Percentiles rank a stretch among this genome's conserved stretches.
phyloP scores from a whole-genome alignment of 2,888 invertebrate species.

The Monochamus alternatus region DNA sequence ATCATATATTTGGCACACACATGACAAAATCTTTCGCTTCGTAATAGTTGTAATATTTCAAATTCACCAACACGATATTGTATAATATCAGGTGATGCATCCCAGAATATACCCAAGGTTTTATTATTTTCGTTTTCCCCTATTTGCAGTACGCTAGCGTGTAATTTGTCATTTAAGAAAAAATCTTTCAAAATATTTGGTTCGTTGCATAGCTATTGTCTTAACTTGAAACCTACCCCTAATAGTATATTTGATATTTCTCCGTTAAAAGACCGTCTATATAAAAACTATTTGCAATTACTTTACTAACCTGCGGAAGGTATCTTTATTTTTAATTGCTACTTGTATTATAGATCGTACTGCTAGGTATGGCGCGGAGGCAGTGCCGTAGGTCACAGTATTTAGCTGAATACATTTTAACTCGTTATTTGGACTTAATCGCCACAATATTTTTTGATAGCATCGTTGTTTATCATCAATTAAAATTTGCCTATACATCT shows the following conservation, averaged over 20 bases:
- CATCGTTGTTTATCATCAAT: conserved; percentile 21
- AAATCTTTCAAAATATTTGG: neutral
- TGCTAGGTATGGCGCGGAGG: neutral
- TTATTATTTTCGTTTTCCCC: conserved; percentile 14
- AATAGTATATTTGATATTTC: neutral
- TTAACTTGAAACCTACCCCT: neutral
- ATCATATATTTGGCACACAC: conserved; percentile 40
- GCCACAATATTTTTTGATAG: conserved; percentile 4
- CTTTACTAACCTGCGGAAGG: neutral
- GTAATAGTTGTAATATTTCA: conserved; percentile 28
- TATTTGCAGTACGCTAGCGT: neutral
- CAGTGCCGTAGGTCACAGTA: conserved; percentile 1
- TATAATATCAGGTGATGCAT: conserved; percentile 23
- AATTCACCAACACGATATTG: conserved; percentile 23
- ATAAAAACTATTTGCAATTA: neutral
- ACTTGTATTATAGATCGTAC: neutral
- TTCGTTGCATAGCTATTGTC: neutral
- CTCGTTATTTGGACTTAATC: neutral
- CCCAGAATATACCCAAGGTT: conserved; percentile 32
- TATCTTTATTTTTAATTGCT: neutral
- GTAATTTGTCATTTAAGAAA: neutral
- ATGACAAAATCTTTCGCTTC: conserved; percentile 35
- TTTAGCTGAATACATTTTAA: neutral
- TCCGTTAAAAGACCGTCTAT: conserved; percentile 3
- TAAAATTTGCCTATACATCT: conserved; percentile 42